Evolutionary conservation across 37 sponge, comb jelly and placozoan genomes (phyloP), one percentile per base, ranked within the genome.

Genomic region (Hexactinellida sp.): DNA sequence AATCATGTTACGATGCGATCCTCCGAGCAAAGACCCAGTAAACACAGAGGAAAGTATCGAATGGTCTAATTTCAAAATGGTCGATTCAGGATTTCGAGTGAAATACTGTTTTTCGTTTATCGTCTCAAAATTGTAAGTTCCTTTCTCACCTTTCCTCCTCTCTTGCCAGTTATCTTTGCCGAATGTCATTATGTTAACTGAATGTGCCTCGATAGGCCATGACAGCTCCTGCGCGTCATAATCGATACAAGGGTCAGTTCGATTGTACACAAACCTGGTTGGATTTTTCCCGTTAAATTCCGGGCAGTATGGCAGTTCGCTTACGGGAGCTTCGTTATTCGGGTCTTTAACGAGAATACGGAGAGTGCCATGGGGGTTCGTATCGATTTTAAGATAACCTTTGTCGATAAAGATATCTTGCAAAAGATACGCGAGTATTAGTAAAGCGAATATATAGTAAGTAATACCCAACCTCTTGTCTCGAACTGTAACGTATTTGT

Each of bases 301-400:
- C 34, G 87, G 87, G n/a, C 86, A 52, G 25, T 55, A 19, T 0
- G 85, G 54, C 24, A 89, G 82, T 38, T 87, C 87, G 63, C 19
- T 63, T 10, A 63, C 13, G 13, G 76, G 76, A 37, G 52, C 55
- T n/a, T 32, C 37, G 71, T 86, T 52, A n/a, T 55, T 55, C 19
- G 86, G 55, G 37, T 92, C 92, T 0, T 89, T 89, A 24, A 93
- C 86, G 0, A 92, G 54, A 0, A 92, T 55, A 1, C 90, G 86
- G 38, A 94, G 76, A 0, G 89, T 84, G 9, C 94, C 94, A 21
- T 89, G 92, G 28, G 94, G 94, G 21, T 89, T 71, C 10, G 88
- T 89, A 83, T 94, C 94, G 84, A 94, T 88, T 92, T 94, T 63
- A 21, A 93, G 71, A 83, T 93, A 93, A 36, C 93, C 93, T 41